Evolutionary conservation across 2,888 invertebrate species (phyloP).

Genomic region (Polymixis lichenea): DNA sequence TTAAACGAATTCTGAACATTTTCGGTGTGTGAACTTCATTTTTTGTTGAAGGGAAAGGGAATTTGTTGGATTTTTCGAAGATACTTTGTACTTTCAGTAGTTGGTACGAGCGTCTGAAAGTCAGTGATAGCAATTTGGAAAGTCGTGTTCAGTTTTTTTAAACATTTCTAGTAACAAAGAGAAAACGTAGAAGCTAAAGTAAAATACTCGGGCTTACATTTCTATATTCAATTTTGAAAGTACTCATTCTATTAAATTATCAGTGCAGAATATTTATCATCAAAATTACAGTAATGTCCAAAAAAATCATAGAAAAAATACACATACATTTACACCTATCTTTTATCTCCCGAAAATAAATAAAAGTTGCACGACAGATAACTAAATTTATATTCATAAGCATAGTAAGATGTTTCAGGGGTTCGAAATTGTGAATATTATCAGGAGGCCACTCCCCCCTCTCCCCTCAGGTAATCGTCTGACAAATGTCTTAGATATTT

Average conservation of each 20-base stretch:
- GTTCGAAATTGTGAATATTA: slow-evolving; percentile 85
- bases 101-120: slow-evolving; percentile 24
- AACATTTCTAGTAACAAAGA: not conserved
- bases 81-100: slow-evolving; percentile 36
- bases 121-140: slow-evolving; percentile 21
- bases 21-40: slow-evolving; percentile 63
- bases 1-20: slow-evolving; percentile 68
- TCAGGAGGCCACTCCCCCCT: slow-evolving; percentile 73
- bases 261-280: not conserved
- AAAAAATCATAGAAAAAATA: slow-evolving; percentile 1
- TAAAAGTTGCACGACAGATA: slow-evolving; percentile 75
- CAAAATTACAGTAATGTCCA: not conserved
- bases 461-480: slow-evolving; percentile 88
- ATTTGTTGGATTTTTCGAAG: slow-evolving; percentile 34
- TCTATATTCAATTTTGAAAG: not conserved
- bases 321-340: slow-evolving; percentile 50
- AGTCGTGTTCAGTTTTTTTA: slow-evolving; percentile 8
- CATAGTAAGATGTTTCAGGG: slow-evolving; percentile 79
- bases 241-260: not conserved
- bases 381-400: slow-evolving; percentile 87
- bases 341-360: slow-evolving; percentile 66
- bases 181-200: not conserved
- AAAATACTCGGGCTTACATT: not conserved
- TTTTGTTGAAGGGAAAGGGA: slow-evolving; percentile 48
- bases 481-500: slow-evolving; percentile 90